Percentiles rank a stretch among this genome's conserved stretches.
phyloP scores from a whole-genome alignment of 2,888 invertebrate species.

The Lumbricus terrestris region DNA sequence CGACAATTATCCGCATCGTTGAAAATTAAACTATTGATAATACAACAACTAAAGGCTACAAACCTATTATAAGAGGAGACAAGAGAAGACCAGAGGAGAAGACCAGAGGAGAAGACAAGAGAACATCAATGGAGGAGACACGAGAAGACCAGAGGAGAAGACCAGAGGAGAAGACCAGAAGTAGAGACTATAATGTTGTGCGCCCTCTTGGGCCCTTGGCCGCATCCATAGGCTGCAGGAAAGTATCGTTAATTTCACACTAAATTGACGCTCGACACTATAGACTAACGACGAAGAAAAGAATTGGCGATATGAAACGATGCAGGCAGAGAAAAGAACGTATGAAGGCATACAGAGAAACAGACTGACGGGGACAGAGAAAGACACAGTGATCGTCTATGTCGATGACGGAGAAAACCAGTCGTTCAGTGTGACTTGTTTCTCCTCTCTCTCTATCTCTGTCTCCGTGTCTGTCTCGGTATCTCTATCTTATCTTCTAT shows the following conservation, averaged over 20 bases:
- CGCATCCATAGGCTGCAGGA: too few relatives aligned
- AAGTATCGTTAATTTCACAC: conserved; percentile 17
- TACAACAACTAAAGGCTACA: neutral
- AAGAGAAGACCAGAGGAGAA: neutral
- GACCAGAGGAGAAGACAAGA: neutral
- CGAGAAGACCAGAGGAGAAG: neutral
- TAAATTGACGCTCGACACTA: conserved; percentile 13
- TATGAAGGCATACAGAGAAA: neutral
- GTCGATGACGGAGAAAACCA: too few relatives aligned
- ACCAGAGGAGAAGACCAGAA: neutral
- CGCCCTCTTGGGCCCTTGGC: neutral
- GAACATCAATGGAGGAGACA: neutral
- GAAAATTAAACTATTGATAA: conserved; percentile 10
- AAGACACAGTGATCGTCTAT: neutral
- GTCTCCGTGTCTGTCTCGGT: too few relatives aligned
- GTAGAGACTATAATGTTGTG: too few relatives aligned
- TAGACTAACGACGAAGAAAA: conserved; percentile 9
- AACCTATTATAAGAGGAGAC: neutral
- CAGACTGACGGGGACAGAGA: neutral
- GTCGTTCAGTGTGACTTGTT: too few relatives aligned
- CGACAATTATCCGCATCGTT: neutral
- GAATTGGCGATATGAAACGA: conserved; percentile 16
- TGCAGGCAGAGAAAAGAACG: neutral
- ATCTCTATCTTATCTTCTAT: too few relatives aligned
- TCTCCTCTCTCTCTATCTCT: too few relatives aligned